phyloP scores from a whole-genome alignment of 2,797 vertebrate genomes.

The Aeoliscus strigatus region DNA sequence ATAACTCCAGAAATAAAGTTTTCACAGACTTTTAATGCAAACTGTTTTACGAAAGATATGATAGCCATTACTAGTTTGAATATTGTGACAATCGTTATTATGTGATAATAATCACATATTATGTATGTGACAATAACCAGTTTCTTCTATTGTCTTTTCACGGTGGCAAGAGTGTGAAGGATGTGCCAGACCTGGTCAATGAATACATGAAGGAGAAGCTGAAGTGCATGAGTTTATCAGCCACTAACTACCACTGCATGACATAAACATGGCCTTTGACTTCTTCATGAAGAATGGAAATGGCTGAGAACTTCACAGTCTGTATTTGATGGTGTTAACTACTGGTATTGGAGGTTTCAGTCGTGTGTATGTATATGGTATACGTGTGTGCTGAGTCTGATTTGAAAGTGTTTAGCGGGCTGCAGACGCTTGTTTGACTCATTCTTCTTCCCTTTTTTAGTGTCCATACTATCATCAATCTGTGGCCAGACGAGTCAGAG shows the following conservation, averaged over 20 bases:
- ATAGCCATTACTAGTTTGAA: too few species aligned
- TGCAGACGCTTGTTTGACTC: neutral
- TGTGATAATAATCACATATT: neutral
- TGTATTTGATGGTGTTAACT: too few species aligned
- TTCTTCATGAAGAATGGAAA: slow-evolving; percentile 79
- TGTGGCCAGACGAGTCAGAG: slow-evolving; percentile 22
- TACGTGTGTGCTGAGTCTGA: too few species aligned
- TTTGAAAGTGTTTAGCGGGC: too few species aligned
- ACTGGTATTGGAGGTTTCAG: too few species aligned
- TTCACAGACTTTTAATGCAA: too few species aligned
- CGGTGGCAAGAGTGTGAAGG: slow-evolving; percentile 37
- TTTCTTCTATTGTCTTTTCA: too few species aligned
- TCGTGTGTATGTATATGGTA: too few species aligned
- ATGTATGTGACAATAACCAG: too few species aligned
- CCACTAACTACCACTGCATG: slow-evolving; percentile 73
- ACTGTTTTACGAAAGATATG: too few species aligned
- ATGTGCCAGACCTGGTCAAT: slow-evolving; percentile 81
- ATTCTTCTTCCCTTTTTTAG: slow-evolving; percentile 43
- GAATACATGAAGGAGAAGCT: slow-evolving; percentile 88
- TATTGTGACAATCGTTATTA: neutral
- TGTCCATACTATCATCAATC: slow-evolving; percentile 73
- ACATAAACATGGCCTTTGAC: slow-evolving; percentile 86
- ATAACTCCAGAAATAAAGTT: too few species aligned
- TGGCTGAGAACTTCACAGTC: slow-evolving; percentile 74
- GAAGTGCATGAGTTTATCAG: slow-evolving; percentile 91